Conservation (phyloP, 2,797 vertebrate species). For the Scolopax rusticola region DNA sequence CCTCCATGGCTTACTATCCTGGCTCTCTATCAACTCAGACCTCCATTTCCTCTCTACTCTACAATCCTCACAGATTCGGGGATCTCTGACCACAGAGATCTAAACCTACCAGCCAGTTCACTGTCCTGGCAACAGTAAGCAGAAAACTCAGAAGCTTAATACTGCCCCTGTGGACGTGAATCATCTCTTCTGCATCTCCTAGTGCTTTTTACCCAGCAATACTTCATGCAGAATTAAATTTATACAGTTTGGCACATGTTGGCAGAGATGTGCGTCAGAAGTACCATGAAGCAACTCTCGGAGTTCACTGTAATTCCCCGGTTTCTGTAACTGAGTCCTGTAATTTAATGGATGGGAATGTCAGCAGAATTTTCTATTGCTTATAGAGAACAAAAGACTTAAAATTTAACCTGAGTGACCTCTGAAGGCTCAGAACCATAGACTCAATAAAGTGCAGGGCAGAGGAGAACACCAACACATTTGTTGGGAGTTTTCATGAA, state of each 20-base stretch:
- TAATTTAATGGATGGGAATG: background rate
- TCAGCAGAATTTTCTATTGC: background rate
- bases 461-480: background rate
- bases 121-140: background rate
- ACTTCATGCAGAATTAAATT: background rate
- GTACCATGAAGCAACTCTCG: background rate
- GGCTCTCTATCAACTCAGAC: background rate
- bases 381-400: background rate
- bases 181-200: background rate
- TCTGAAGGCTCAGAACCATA: background rate
- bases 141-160: background rate
- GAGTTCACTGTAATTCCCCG: background rate
- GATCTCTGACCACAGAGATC: background rate
- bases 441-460: background rate
- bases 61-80: fast-evolving
- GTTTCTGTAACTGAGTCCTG: background rate
- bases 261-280: background rate
- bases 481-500: background rate
- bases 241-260: background rate
- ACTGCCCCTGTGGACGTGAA: background rate
- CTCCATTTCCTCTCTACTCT: background rate
- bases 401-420: background rate
- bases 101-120: background rate
- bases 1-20: background rate
- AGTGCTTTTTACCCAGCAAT: background rate